Percentiles rank a stretch among this genome's conserved stretches.
Conservation (phyloP, 2,797 vertebrate species). For the Acrocephalus scirpaceus region DNA sequence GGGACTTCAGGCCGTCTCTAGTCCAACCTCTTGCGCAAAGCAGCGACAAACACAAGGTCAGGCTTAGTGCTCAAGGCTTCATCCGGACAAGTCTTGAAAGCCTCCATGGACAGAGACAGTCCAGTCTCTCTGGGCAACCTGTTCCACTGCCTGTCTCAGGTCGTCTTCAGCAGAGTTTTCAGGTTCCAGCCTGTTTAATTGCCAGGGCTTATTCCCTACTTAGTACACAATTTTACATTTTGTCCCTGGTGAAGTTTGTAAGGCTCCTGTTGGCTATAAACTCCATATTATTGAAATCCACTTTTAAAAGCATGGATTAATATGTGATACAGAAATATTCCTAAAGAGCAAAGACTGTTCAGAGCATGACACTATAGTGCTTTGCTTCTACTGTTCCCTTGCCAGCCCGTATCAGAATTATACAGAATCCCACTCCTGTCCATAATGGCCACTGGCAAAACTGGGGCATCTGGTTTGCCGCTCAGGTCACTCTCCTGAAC, state of each 20-base stretch:
- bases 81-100: neutral
- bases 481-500: neutral
- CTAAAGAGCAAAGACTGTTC: neutral
- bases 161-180: neutral
- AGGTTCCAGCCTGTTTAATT: neutral
- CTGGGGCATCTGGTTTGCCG: neutral
- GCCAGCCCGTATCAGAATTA: neutral
- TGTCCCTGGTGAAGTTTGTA: neutral
- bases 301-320: neutral
- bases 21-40: neutral
- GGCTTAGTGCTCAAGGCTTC: neutral
- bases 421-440: rapidly evolving
- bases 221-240: neutral
- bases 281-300: neutral
- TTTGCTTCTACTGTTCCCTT: neutral
- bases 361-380: neutral
- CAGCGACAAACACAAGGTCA: neutral
- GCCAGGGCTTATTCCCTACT: neutral
- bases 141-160: neutral
- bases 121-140: neutral
- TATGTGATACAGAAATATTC: neutral
- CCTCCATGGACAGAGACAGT: neutral
- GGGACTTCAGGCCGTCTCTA: neutral
- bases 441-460: neutral
- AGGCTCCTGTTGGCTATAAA: neutral